A percentile compares a stretch with the other conserved stretches of the same genome.
Conservation (phyloP, 2,888 invertebrate genomes). For the Nowickia ferox region DNA sequence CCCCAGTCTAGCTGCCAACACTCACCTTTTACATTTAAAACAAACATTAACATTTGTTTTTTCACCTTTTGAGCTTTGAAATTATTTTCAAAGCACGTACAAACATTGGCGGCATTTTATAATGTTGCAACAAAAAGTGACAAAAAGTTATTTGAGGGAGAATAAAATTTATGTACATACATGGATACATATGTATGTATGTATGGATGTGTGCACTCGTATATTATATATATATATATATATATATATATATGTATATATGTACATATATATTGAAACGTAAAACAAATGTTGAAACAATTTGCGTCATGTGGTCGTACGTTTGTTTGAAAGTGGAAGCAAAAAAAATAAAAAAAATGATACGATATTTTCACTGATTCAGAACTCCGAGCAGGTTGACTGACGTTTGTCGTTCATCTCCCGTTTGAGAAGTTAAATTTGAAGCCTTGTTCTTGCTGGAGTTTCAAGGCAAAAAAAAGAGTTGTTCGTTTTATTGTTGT, state of each 20-base stretch:
- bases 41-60: constrained; percentile 71
- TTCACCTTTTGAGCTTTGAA: constrained; percentile 73
- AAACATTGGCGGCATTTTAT: constrained; percentile 71
- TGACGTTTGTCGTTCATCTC: constrained; percentile 23
- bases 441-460: constrained; percentile 6
- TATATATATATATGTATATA: too few species aligned
- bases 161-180: neutral
- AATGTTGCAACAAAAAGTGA: constrained; percentile 55
- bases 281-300: constrained; percentile 69
- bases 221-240: too few species aligned
- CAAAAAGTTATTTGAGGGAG: constrained; percentile 29
- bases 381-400: constrained; percentile 28
- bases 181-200: too few species aligned
- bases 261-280: neutral
- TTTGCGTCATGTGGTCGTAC: constrained; percentile 68
- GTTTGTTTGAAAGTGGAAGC: constrained; percentile 24
- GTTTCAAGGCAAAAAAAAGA: constrained; percentile 7
- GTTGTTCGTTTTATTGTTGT: constrained; percentile 24
- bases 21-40: constrained; percentile 42
- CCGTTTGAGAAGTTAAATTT: constrained; percentile 46
- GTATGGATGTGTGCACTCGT: too few species aligned
- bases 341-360: constrained; percentile 16
- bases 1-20: neutral
- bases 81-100: constrained; percentile 72
- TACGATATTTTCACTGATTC: constrained; percentile 35